Evolutionary conservation across 2,113 vertebrate species (phyloP), one percentile per base, ranked within the genome.

Genomic region (Onychostruthus taczanowskii): DNA sequence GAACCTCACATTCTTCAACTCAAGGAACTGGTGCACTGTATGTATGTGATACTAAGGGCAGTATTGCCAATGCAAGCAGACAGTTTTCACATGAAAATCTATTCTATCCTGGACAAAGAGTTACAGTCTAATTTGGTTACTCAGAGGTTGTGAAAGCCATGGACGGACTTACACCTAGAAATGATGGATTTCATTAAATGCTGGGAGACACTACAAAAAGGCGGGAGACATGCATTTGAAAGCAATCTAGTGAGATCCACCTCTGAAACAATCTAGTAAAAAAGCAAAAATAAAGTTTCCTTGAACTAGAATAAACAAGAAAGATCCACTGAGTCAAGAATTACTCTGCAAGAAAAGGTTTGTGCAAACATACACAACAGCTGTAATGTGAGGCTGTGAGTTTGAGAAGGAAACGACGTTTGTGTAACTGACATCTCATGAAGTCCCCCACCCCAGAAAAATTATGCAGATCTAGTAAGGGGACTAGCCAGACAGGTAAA

Each of bases 121-220:
- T 33, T 20, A 78, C 6, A 64, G 10, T 8, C 20, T 43, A 27
- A 87, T 73, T 30, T 47, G 43, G 4, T 39, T 61, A 69, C 30
- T 55, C 3, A 8, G 21, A 83, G 13, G 13, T 9, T 31, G 21
- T 16, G 13, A 75, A 58, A 13, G 7, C 47, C 50, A 55, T 2
- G 3, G 24, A 85, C 9, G 37, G 23, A 62, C 22, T 17, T 49
- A 8, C 24, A 82, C 9, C 28, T 26, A 39, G 10, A 83, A 79
- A 59, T 10, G 0, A 59, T 3, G 10, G 12, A 70, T 41, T 82
- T 82, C 3, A 43, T 28, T 0, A 62, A 69, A 69, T 41, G 11
- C 49, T 73, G 9, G 7, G 9, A 63, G 9, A 50, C 6, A 14
- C 15, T 33, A 41, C 8, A 64, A 23, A 78, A 50, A n/a, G 9